Evolutionary conservation across 1,140 invertebrate genomes (phyloP), one percentile per base, ranked within the genome.

Genomic region (Cyrtorhinus lividipennis): DNA sequence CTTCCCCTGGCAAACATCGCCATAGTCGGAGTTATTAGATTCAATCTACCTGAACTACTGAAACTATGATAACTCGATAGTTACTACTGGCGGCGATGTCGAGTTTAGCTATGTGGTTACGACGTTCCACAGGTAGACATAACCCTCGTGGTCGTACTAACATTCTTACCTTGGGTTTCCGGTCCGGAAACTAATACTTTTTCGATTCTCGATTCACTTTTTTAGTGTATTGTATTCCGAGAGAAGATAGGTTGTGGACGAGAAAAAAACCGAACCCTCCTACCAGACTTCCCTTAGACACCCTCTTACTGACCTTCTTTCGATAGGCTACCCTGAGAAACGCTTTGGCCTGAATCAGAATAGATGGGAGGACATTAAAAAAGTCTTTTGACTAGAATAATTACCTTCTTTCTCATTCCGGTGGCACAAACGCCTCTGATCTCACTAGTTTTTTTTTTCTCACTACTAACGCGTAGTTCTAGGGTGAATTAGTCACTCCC

Each of bases 131-230:
- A n/a, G n/a, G n/a, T n/a, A n/a, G n/a, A n/a, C n/a, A n/a, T n/a
- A n/a, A n/a, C n/a, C n/a, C n/a, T n/a, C n/a, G n/a, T n/a, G n/a
- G n/a, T n/a, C n/a, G n/a, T n/a, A n/a, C n/a, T n/a, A n/a, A n/a
- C n/a, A n/a, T n/a, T n/a, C n/a, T n/a, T n/a, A n/a, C n/a, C n/a
- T n/a, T 53, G 48, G 48, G 48, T 53, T 53, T 53, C 48, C 48
- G 48, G 8, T 53, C 48, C 48, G 48, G 48, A 53, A 53, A 20
- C 48, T 53, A n/a, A n/a, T n/a, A 20, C 48, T 53, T 53, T 53
- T 53, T 53, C 20, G 48, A 53, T 53, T 53, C 48, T 20, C 48
- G 48, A 53, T 10, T 53, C 48, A 53, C 48, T 22, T 53, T 53
- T 53, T 15, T 5, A 15, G 5, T 20, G 48, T 53, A 53, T 53